Percentiles rank a stretch among this genome's conserved stretches.
Conservation (phyloP, 30 jellyfish, hydroid and myxozoan genomes). For the Haliclystus octoradiatus region DNA sequence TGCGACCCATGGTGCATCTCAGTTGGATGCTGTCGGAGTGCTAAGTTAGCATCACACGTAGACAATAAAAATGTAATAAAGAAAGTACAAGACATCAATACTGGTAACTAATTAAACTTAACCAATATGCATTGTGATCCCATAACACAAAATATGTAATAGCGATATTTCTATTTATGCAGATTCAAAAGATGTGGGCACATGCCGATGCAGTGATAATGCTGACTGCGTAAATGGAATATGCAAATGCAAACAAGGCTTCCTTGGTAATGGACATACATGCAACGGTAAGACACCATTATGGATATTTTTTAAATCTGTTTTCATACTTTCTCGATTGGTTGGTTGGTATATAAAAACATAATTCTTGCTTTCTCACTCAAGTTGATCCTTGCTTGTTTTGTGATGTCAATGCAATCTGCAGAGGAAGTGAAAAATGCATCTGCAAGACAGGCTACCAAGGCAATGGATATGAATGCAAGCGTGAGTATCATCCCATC, state of each 20-base stretch:
- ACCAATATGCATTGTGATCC: no score
- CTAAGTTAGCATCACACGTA: neutral
- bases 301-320: neutral
- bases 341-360: neutral
- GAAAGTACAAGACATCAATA: neutral
- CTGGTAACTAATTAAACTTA: no score
- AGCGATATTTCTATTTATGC: no score
- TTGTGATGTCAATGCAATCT: slow-evolving; percentile 72
- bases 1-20: slow-evolving; percentile 78
- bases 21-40: slow-evolving; percentile 55
- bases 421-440: slow-evolving; percentile 35
- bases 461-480: slow-evolving; percentile 81
- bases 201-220: slow-evolving; percentile 17
- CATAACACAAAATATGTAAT: no score
- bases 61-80: slow-evolving; percentile 5
- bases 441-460: slow-evolving; percentile 53
- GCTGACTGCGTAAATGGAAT: slow-evolving; percentile 92
- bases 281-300: neutral
- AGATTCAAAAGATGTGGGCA: no score
- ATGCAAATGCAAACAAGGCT: slow-evolving; percentile 85
- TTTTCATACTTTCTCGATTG: neutral
- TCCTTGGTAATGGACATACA: slow-evolving; percentile 57
- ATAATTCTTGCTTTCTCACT: neutral
- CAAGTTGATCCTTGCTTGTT: slow-evolving; percentile 56
- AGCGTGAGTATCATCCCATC: slow-evolving; percentile 7